Percentiles rank a stretch among this genome's conserved stretches.
Conservation (phyloP, 2,113 vertebrate genomes). For the Tauraco erythrolophus region DNA sequence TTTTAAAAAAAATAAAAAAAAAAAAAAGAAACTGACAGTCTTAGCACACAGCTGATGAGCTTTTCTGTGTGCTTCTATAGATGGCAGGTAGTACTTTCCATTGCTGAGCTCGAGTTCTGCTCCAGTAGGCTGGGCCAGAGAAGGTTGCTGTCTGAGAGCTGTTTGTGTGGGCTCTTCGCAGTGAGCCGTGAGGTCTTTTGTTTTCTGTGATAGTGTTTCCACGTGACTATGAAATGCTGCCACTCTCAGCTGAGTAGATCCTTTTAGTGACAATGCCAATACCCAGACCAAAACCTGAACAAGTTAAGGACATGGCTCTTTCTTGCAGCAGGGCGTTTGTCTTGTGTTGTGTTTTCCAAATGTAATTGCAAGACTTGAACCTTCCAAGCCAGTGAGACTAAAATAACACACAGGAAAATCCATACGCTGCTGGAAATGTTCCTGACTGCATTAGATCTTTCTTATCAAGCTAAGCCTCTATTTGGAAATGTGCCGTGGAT, state of each 20-base stretch:
- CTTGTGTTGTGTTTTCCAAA: background rate
- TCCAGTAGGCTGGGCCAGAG: background rate
- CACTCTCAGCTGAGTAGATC: background rate
- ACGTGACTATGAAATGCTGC: background rate
- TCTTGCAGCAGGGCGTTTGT: accelerated
- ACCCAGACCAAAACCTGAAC: background rate
- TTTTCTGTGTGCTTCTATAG: background rate
- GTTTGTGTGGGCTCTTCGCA: background rate
- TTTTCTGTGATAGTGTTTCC: background rate
- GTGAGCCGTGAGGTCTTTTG: background rate
- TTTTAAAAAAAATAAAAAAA: too few relatives aligned
- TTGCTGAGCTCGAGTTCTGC: background rate
- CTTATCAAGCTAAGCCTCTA: background rate
- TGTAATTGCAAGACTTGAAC: background rate
- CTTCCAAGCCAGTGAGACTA: background rate
- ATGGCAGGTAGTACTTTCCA: background rate
- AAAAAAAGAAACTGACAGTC: background rate
- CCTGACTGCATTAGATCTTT: background rate
- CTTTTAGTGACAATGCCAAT: background rate
- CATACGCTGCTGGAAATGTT: background rate
- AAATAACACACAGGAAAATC: background rate
- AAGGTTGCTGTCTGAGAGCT: background rate
- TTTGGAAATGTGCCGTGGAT: background rate
- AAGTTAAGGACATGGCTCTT: background rate
- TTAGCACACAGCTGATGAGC: background rate